Percentiles rank a stretch among this genome's conserved stretches.
Evolutionary conservation across 2,797 vertebrate genomes (phyloP).

Genomic region (Labroides dimidiatus): DNA sequence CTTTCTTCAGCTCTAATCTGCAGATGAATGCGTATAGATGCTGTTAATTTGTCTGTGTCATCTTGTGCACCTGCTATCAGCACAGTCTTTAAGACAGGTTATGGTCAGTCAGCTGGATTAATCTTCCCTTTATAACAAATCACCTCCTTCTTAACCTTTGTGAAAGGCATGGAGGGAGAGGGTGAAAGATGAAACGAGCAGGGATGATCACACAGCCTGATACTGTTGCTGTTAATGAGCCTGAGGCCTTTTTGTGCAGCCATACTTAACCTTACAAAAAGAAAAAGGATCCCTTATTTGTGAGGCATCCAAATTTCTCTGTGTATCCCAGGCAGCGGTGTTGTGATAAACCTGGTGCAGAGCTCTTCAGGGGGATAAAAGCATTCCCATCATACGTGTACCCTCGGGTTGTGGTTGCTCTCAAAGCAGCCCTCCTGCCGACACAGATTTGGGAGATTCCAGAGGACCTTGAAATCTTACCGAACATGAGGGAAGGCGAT

Average conservation of each 20-base stretch:
- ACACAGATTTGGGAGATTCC: conserved; percentile 71
- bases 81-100: conserved; percentile 22
- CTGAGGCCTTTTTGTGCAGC: neutral
- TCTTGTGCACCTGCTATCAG: conserved; percentile 43
- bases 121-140: conserved; percentile 52
- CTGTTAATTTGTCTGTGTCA: conserved; percentile 40
- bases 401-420: conserved; percentile 57
- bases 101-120: conserved; percentile 46
- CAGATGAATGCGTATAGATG: conserved; percentile 20
- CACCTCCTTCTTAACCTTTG: conserved; percentile 52
- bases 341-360: conserved; percentile 48
- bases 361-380: conserved; percentile 66
- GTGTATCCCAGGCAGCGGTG: conserved; percentile 23
- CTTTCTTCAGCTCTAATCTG: conserved; percentile 10
- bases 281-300: conserved; percentile 1
- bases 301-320: neutral
- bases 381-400: conserved; percentile 62
- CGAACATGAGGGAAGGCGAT: conserved; percentile 50
- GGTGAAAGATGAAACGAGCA: conserved; percentile 22
- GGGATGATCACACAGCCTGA: conserved; percentile 50
- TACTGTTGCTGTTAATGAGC: conserved; percentile 43
- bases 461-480: conserved; percentile 59
- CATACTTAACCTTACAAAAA: conserved; percentile 21
- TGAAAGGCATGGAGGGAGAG: conserved; percentile 23
- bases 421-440: conserved; percentile 58